Conservation (phyloP, 2,888 invertebrate species). For the Uropetala carovei region DNA sequence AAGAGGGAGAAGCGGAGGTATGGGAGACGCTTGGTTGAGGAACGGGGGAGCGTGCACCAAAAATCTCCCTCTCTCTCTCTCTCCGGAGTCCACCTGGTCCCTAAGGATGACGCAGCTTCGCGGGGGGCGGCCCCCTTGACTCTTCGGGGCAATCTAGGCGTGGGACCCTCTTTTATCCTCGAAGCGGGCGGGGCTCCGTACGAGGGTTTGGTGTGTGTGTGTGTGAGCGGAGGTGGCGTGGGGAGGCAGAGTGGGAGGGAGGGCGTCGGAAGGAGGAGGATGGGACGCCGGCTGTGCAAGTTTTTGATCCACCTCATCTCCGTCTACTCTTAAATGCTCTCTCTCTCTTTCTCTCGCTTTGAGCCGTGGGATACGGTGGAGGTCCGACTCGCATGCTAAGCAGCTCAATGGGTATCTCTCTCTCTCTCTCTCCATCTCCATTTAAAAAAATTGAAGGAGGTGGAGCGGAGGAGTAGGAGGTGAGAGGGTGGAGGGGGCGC, state of each 20-base stretch:
- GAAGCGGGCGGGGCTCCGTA: neutral
- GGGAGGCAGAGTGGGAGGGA: neutral
- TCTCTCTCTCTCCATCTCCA: neutral
- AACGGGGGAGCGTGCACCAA: neutral
- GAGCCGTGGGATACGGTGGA: slow-evolving; percentile 56
- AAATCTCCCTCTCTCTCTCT: too few species aligned
- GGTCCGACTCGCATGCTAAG: slow-evolving; percentile 31
- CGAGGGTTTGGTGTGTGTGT: too few species aligned
- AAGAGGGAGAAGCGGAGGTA: neutral
- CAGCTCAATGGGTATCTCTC: slow-evolving; percentile 30
- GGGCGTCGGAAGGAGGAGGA: neutral
- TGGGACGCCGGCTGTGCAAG: neutral
- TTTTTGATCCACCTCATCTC: neutral
- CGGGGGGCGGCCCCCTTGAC: neutral
- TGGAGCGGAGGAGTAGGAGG: neutral
- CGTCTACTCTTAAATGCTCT: slow-evolving; percentile 42
- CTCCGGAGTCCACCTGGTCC: neutral
- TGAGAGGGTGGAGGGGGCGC: neutral
- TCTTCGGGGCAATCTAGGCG: slow-evolving; percentile 20
- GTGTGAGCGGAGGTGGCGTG: too few species aligned
- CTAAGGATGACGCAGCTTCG: neutral
- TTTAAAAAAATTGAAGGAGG: slow-evolving; percentile 12
- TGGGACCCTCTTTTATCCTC: neutral
- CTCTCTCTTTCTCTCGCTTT: neutral
- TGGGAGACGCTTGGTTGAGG: neutral